Evolutionary conservation across 2,888 invertebrate genomes (phyloP).

Genomic region (Plutella xylostella): DNA sequence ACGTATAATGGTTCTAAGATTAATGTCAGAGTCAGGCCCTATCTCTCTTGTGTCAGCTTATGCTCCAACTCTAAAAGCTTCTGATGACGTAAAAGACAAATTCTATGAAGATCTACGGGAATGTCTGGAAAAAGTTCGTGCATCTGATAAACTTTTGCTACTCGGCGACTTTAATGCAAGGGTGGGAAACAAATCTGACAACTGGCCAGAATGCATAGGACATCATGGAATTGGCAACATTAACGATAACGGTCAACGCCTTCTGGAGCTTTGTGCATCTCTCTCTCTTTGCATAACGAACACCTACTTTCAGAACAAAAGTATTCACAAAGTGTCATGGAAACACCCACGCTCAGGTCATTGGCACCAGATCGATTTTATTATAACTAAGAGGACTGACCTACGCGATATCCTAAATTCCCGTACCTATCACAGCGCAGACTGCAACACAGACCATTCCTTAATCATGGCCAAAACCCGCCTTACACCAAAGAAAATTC

Average conservation of each 20-base stretch:
- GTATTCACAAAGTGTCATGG: conserved; percentile 12
- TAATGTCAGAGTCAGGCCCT: not conserved
- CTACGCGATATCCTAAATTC: not conserved
- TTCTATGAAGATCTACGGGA: not conserved
- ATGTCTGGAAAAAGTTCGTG: not conserved
- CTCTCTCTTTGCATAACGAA: conserved; percentile 15
- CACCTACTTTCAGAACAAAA: conserved; percentile 15
- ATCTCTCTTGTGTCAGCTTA: not conserved
- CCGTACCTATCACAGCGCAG: not conserved
- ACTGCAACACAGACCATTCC: not conserved
- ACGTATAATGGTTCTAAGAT: not conserved
- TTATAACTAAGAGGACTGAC: conserved; percentile 4
- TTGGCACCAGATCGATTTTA: not conserved
- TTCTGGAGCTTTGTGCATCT: conserved; percentile 15
- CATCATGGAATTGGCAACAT: not conserved
- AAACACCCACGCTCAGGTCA: not conserved
- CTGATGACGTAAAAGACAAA: not conserved
- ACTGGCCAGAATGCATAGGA: not conserved
- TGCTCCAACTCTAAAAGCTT: not conserved
- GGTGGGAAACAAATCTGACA: not conserved
- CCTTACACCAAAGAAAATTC: not conserved
- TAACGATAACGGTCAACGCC: conserved; percentile 4
- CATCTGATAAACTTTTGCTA: not conserved
- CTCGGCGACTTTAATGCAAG: conserved; percentile 3
- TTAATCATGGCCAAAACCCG: not conserved